Conservation (phyloP, 2,113 vertebrate genomes). For the Helogale parvula region DNA sequence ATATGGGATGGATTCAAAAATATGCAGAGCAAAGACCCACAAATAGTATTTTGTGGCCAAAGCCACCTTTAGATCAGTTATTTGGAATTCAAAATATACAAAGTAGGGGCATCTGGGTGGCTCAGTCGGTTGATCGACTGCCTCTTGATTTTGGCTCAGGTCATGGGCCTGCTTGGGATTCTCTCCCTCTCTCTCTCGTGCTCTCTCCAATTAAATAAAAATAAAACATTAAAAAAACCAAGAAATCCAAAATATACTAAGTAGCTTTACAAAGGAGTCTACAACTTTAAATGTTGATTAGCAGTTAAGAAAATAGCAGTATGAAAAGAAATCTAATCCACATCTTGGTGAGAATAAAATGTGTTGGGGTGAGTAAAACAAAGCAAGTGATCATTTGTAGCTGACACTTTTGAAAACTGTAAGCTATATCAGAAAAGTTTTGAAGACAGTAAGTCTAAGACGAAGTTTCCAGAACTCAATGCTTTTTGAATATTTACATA, state of each 20-base stretch:
- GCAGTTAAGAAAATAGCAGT: background rate
- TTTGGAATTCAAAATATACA: background rate
- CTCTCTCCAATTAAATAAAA: too few relatives aligned
- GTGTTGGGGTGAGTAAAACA: background rate
- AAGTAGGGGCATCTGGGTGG: background rate
- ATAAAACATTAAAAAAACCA: too few relatives aligned
- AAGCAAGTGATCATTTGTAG: background rate
- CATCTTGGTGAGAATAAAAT: background rate
- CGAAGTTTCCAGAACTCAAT: background rate
- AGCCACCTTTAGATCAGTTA: background rate
- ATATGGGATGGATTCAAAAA: constrained; percentile 47
- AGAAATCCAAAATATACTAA: background rate
- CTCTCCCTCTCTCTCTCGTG: too few relatives aligned
- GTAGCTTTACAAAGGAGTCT: background rate
- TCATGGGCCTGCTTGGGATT: too few relatives aligned
- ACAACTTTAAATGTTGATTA: constrained; percentile 5
- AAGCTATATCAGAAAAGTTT: background rate
- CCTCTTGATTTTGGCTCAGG: too few relatives aligned
- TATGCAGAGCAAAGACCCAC: background rate
- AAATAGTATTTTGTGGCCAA: background rate
- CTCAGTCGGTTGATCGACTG: too few relatives aligned
- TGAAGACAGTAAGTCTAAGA: background rate
- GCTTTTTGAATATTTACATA: background rate
- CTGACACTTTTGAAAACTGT: background rate
- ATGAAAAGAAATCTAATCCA: background rate